These are phyloP conservation scores for Tetrapedia diversipes DNA, from an alignment of 2,888 invertebrate genomes.

Conservation along the genomic window DNA sequence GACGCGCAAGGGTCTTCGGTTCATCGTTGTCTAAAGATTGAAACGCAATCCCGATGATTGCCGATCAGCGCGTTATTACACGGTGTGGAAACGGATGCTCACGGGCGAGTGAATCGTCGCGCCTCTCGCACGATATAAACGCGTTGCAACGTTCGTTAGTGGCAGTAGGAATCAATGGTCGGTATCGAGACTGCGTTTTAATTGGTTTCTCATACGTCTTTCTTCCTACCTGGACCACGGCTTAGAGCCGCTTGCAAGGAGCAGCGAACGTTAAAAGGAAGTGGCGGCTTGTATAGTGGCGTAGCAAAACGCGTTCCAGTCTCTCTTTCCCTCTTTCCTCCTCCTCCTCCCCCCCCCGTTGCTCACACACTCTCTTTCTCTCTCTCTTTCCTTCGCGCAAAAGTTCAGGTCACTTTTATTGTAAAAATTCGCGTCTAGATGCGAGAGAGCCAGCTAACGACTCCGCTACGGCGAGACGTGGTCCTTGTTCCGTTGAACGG, in stretches of 20 bases:
- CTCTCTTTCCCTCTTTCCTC: no score
- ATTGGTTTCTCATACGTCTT: constrained; percentile 51
- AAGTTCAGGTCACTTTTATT: constrained; percentile 38
- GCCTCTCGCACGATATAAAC: not conserved
- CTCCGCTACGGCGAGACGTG: constrained; percentile 12
- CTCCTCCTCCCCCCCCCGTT: no score
- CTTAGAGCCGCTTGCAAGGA: constrained; percentile 7
- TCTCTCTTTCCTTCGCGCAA: constrained; percentile 6
- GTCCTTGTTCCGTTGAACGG: constrained; percentile 9
- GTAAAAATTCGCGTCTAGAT: constrained; percentile 37
- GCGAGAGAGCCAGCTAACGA: constrained; percentile 37
- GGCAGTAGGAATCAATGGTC: constrained; percentile 13
- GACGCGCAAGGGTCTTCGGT: constrained; percentile 45
- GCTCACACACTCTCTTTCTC: no score
- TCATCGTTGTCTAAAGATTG: constrained; percentile 43
- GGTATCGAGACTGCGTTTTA: constrained; percentile 26
- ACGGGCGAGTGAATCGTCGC: constrained; percentile 2
- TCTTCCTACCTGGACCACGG: constrained; percentile 19
- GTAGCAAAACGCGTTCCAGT: constrained; percentile 9
- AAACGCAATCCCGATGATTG: constrained; percentile 37
- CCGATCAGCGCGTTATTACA: constrained; percentile 39
- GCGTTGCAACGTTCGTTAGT: constrained; percentile 26
- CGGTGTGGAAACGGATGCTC: constrained; percentile 14
- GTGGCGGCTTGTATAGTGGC: constrained; percentile 21
- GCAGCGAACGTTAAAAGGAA: constrained; percentile 26